Base-by-base conservation (phyloP, 2,113 vertebrate species). In the Hystrix cristata region DNA sequence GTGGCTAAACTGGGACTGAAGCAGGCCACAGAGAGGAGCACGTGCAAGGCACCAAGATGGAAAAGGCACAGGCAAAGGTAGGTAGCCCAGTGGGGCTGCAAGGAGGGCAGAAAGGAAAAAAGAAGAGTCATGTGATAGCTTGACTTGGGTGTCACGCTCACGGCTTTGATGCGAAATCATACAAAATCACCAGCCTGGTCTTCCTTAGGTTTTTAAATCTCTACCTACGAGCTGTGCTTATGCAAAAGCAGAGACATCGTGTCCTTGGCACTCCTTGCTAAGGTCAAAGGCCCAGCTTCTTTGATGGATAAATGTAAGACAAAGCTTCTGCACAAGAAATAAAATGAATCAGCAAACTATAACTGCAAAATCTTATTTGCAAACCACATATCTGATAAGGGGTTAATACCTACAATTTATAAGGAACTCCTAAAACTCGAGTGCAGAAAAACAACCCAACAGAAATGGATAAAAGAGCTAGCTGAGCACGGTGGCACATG, bases 291-390 rank as follows among this genome's bases (percentile, higher is more conserved):
- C 57, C 55, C 34, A 59, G 14, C 29, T 79, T 95, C 21, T 34
- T 93, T 71, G 64, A 23, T 29, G 31, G 21, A 86, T 67, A 93
- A 80, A 64, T 43, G 13, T 65, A 69, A 93, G 88, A 87, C 94
- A 90, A 96, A 86, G 38, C 64, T 88, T 88, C 38, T 86, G 31
- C 15, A 71, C 29, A 93, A 74, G 38, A 16, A 21, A 67, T 27
- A 84, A 69, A 92, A 67, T 67, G 14, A 83, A 67, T 83, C 27
- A 57, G 59, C 51, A 43, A 78, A 71, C 55, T 55, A 7, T 34
- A 27, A n/a, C 83, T 82, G 46, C 14, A 29, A 80, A 67, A 67
- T 59, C 38, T 38, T 53, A 48, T 5, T 67, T 67, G 13, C 60
- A 89, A 95, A 59, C 53, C 38, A 93, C 11, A 9, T 55, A 48